These are phyloP conservation scores for Frankliniella fusca DNA, from an alignment of 2,888 invertebrate genomes.

Conservation along the genomic window DNA sequence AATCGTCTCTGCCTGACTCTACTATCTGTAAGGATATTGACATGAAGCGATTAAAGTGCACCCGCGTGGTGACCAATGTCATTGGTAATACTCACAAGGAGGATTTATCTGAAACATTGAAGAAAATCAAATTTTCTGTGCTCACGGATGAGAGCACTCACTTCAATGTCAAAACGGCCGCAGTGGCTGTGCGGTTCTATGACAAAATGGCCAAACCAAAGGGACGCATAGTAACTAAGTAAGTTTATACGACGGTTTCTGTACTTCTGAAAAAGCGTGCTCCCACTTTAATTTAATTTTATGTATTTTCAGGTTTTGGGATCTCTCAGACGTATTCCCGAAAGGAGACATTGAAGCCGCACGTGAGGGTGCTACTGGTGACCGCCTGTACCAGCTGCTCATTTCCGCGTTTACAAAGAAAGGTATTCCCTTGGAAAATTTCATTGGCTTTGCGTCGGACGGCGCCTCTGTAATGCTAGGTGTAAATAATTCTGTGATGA, in stretches of 20 bases:
- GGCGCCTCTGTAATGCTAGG: not conserved
- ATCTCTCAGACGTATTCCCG: not conserved
- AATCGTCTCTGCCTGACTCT: slow-evolving; percentile 37
- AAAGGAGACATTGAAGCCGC: not conserved
- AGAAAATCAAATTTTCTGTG: slow-evolving; percentile 40
- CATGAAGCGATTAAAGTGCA: slow-evolving; percentile 37
- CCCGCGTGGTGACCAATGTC: slow-evolving; percentile 39
- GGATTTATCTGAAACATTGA: slow-evolving; percentile 38
- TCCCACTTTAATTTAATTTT: not conserved
- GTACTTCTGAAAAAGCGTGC: not conserved
- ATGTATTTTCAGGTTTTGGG: not conserved
- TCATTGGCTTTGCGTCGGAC: not conserved
- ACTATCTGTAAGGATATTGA: slow-evolving; percentile 34
- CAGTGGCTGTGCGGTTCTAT: slow-evolving; percentile 40
- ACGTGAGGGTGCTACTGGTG: not conserved
- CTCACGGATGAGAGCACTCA: slow-evolving; percentile 42
- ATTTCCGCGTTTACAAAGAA: not conserved
- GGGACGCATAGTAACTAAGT: not conserved
- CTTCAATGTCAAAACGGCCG: slow-evolving; percentile 35
- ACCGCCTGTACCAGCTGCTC: not conserved
- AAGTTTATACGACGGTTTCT: not conserved
- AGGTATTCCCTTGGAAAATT: not conserved
- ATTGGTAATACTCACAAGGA: slow-evolving; percentile 40
- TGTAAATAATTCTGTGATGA: not conserved
- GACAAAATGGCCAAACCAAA: not conserved